Evolutionary conservation across 2,797 vertebrate species (phyloP).

Genomic region (Siniperca obscura): DNA sequence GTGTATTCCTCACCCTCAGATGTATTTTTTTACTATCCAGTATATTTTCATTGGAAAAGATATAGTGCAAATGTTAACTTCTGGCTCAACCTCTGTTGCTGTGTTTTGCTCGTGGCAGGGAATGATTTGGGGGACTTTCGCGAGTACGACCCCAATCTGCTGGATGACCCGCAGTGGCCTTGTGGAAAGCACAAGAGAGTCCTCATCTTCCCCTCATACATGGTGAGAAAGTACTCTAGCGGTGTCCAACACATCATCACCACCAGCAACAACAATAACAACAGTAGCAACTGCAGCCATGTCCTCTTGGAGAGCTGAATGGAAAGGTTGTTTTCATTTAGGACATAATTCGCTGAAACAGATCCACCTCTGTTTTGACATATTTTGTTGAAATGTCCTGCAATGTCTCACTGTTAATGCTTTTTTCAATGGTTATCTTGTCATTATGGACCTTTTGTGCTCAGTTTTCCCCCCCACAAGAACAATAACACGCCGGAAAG

Average conservation of each 20-base stretch:
- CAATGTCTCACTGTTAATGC: neutral
- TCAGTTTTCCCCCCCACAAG: conserved; percentile 43
- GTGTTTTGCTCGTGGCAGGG: conserved; percentile 81
- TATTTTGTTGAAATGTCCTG: conserved; percentile 20
- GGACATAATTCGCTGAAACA: conserved; percentile 4
- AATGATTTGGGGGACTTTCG: conserved; percentile 93
- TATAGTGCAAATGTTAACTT: neutral
- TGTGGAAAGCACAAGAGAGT: conserved; percentile 99
- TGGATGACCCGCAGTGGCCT: conserved; percentile 99
- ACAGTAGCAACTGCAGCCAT: neutral
- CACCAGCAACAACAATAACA: conserved; percentile 6
- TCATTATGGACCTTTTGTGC: conserved; percentile 22
- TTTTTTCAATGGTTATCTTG: conserved; percentile 15
- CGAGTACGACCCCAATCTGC: conserved; percentile 97
- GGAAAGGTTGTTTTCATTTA: conserved; percentile 36
- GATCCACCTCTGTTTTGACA: conserved; percentile 32
- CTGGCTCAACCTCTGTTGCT: conserved; percentile 23
- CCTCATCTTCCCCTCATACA: conserved; percentile 98
- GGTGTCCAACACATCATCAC: neutral
- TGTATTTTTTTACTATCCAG: neutral
- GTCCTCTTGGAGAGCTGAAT: conserved; percentile 22
- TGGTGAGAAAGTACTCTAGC: conserved; percentile 89
- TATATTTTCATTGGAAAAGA: neutral
- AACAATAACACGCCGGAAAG: conserved; percentile 53
- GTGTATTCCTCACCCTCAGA: neutral